Evolutionary conservation across 2,113 vertebrate genomes (phyloP), one percentile per base, ranked within the genome.

Genomic region (Ctenomys sociabilis): DNA sequence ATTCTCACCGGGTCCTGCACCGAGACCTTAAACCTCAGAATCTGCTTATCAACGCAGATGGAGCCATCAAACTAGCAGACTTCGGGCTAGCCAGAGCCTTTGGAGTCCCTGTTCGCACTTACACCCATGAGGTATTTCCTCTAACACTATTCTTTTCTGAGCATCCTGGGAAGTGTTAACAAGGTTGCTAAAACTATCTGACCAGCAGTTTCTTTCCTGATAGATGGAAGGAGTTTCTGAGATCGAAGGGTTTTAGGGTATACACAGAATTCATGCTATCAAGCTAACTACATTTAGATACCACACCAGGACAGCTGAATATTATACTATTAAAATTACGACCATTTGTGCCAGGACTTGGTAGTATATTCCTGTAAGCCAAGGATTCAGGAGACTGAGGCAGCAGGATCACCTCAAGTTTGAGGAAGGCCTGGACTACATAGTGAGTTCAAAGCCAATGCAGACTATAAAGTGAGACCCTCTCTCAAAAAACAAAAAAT

Each of bases 11-110:
- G 2, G 99, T 99, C 68, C 98, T 99, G 32, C 99, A 99, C 97
- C 98, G 99, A 24, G 99, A 99, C 97, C 99, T 99, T 88, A 99
- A 99, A 91, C 99, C 99, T 24, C 99, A 99, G 95, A 99, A 99
- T 97, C 99, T 99, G 83, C 99, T 99, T 95, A 99, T 99, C 98
- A 99, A 99, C 1, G 98, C 99, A 4, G 99, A 99, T 78, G 99
- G 99, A 0, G 98, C 99, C 96, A 99, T 99, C 98, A 99, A 99
- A 85, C 98, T 99, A 57, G 99, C 99, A 0, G 99, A 99, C 95
- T 99, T 99, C n/a, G 99, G 99, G 40, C 98, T 99, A 92, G 99
- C 99, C 0, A 98, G 99, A 84, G 99, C 99, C 54, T 99, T 99
- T 21, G 99, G 99, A 9, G 99, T 99, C 26, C 99, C 99, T 0